A percentile compares a stretch with the other conserved stretches of the same genome.
Evolutionary conservation across 2,888 invertebrate species (phyloP).

Genomic region (Nebria salina): DNA sequence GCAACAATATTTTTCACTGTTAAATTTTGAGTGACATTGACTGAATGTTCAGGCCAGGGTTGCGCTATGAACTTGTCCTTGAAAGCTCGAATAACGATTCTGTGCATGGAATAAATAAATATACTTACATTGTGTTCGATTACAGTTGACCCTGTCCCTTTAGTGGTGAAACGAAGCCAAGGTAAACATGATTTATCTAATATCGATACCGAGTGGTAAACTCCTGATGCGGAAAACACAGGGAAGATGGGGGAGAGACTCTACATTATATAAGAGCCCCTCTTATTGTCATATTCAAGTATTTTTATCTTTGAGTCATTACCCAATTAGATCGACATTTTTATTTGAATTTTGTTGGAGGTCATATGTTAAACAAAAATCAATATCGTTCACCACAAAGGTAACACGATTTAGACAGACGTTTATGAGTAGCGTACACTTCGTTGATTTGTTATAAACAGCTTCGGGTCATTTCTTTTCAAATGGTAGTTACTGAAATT

Average conservation of each 20-base stretch:
- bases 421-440: background rate
- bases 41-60: background rate
- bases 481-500: background rate
- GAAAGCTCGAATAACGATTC: background rate
- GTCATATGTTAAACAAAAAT: background rate
- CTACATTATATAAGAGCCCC: background rate
- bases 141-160: conserved; percentile 21
- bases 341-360: background rate
- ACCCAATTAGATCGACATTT: background rate
- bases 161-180: conserved; percentile 31
- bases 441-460: background rate
- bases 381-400: background rate
- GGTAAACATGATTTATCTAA: conserved; percentile 43
- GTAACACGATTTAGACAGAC: background rate
- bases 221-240: background rate
- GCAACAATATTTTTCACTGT: background rate
- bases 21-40: background rate
- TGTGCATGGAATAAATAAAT: conserved; percentile 1
- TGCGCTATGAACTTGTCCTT: background rate
- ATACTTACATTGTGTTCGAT: background rate
- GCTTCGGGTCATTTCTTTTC: background rate
- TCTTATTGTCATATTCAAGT: background rate
- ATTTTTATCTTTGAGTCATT: background rate
- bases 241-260: background rate
- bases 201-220: conserved; percentile 28